Percentiles rank a stretch among this genome's conserved stretches.
Conservation (phyloP, 2,113 vertebrate genomes). For the Zingel zingel region DNA sequence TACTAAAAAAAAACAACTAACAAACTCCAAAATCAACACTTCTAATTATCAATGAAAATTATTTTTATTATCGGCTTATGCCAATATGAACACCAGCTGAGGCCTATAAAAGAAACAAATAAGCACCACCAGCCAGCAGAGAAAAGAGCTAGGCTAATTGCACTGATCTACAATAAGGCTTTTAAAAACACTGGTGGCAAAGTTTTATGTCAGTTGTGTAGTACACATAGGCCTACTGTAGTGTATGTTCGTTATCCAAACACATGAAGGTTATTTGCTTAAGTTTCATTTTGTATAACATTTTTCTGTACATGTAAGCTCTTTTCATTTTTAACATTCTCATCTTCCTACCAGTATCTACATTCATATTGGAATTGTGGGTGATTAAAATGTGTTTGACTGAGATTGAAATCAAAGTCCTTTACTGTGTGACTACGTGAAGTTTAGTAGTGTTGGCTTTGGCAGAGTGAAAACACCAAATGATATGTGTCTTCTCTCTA, state of each 20-base stretch:
- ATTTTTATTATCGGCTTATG: not conserved
- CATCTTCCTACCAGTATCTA: constrained; percentile 1
- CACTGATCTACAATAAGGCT: not conserved
- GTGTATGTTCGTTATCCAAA: not conserved
- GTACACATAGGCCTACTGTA: not conserved
- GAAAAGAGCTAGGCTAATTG: not conserved
- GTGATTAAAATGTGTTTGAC: constrained; percentile 29
- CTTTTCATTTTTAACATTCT: not conserved
- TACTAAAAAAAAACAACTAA: too few relatives aligned
- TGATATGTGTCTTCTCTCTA: constrained; percentile 76
- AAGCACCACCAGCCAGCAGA: not conserved
- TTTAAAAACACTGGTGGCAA: not conserved
- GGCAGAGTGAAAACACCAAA: constrained; percentile 85
- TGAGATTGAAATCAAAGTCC: constrained; percentile 59
- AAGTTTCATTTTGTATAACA: too few relatives aligned
- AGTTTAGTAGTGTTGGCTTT: constrained; percentile 89
- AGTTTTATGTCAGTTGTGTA: not conserved
- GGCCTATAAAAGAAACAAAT: constrained; percentile 9
- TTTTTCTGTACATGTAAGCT: not conserved
- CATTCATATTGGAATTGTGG: not conserved
- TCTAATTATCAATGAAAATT: not conserved
- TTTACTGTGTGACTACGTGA: constrained; percentile 83
- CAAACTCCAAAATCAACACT: not conserved
- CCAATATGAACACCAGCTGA: constrained; percentile 2
- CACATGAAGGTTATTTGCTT: not conserved